Base-by-base conservation (phyloP, 2,797 vertebrate species). In the Vespertilio murinus region DNA sequence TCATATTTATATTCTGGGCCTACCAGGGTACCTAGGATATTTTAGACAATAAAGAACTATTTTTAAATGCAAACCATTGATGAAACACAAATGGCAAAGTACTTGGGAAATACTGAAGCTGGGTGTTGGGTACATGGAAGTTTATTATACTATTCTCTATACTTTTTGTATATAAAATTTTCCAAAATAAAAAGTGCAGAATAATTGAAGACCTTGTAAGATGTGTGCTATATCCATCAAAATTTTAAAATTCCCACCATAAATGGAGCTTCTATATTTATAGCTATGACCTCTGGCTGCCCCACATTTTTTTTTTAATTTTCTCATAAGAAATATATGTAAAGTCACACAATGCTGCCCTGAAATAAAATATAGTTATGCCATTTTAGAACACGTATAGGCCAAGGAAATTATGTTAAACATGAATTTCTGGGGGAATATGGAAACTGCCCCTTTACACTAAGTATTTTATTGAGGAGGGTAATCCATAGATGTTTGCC, bases 291-390 rank as follows among this genome's bases (percentile, higher is more conserved):
- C 45, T 75, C 35, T 74, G n/a, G 12, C 47, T 30, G 20, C 10
- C 79, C 25, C 40, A 67, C 4, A 64, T 78, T 77, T 94, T 94
- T 30, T 64, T 88, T 91, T 12, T n/a, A n/a, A n/a, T 77, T 93
- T 88, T 65, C 42, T 87, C 38, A 49, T 85, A 61, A 89, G 45
- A 95, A 93, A 67, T 25, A 70, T 74, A 93, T 67, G 42, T 75
- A 87, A 94, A 82, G 12, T 1, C 52, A 86, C 70, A 86, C 25
- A 67, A 65, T 4, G 2, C 30, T 74, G 4, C 22, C 49, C 30
- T 93, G 56, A 94, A 94, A 87, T 80, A 77, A 89, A 91, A 93
- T 20, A 83, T 56, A 73, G 69, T 85, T 16, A 54, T 38, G 4
- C 7, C 71, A 2, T 70, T 91, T 84, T 33, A 74, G 59, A 95